Conservation (phyloP, 2,113 vertebrate genomes). For the Ceyx margarethae region DNA sequence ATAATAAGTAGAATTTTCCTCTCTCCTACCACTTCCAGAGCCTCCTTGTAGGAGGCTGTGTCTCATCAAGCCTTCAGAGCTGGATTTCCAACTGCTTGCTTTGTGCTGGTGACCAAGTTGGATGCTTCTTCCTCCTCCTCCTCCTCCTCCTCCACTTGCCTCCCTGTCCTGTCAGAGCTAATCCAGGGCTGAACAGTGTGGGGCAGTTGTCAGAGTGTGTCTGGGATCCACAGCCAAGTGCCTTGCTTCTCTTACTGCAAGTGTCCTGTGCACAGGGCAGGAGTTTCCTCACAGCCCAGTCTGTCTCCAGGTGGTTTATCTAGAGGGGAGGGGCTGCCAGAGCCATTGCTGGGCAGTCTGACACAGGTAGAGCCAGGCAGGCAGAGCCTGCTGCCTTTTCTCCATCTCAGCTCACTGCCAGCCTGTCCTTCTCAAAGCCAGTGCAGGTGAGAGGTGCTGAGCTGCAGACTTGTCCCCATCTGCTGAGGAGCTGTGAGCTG, state of each 20-base stretch:
- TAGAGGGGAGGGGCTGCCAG: background rate
- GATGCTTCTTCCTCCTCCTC: background rate
- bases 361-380: background rate
- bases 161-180: background rate
- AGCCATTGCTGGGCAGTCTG: background rate
- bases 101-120: background rate
- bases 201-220: background rate
- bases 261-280: background rate
- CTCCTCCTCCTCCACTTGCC: background rate
- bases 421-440: background rate
- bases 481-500: too few species aligned
- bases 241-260: background rate
- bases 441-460: background rate
- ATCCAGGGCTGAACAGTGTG: background rate
- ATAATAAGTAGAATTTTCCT: background rate
- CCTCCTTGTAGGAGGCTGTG: background rate
- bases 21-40: background rate
- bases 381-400: accelerated
- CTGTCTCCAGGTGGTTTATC: background rate
- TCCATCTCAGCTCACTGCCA: background rate
- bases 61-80: background rate
- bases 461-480: background rate
- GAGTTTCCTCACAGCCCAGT: background rate
- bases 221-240: background rate
- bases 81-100: background rate